phyloP scores from a whole-genome alignment of 2,797 vertebrate genomes.

The Heteromormyrus szaboi region DNA sequence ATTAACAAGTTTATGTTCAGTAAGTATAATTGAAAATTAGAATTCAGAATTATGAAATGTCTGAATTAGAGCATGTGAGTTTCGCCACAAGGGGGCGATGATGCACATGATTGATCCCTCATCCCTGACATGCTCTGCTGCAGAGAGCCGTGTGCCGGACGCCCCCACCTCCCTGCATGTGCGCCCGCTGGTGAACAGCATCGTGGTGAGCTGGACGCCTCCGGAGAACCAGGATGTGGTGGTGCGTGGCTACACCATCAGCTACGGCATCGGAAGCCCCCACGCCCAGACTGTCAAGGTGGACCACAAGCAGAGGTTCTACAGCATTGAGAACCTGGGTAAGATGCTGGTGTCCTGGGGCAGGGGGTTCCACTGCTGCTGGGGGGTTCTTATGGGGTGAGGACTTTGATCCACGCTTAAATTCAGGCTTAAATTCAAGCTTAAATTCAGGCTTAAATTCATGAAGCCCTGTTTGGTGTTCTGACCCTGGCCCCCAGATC shows the following conservation, averaged over 20 bases:
- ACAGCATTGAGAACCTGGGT: conserved; percentile 93
- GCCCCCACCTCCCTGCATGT: conserved; percentile 93
- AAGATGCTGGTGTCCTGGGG: conserved; percentile 30
- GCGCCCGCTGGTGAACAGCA: conserved; percentile 86
- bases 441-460: not conserved
- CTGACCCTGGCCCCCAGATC: conserved; percentile 61
- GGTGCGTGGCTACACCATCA: conserved; percentile 88
- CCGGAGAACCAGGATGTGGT: conserved; percentile 96
- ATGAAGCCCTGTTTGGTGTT: not conserved
- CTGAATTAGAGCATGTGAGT: not conserved
- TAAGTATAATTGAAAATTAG: not conserved
- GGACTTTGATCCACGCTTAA: not conserved
- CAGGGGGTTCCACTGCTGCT: not conserved
- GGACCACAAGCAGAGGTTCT: conserved; percentile 97
- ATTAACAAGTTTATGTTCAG: conserved; percentile 4
- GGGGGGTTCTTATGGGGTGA: not conserved
- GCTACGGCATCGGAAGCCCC: conserved; percentile 91
- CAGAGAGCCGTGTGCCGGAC: conserved; percentile 88
- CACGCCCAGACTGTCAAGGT: conserved; percentile 93
- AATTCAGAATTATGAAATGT: not conserved
- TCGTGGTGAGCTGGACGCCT: conserved; percentile 97
- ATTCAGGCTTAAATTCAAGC: not conserved
- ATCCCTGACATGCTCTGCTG: not conserved
- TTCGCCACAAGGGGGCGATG: not conserved
- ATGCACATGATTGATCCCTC: not conserved